A percentile compares a stretch with the other conserved stretches of the same genome.
phyloP scores from a whole-genome alignment of 1,140 invertebrate species.

The Thaumatotibia leucotreta region DNA sequence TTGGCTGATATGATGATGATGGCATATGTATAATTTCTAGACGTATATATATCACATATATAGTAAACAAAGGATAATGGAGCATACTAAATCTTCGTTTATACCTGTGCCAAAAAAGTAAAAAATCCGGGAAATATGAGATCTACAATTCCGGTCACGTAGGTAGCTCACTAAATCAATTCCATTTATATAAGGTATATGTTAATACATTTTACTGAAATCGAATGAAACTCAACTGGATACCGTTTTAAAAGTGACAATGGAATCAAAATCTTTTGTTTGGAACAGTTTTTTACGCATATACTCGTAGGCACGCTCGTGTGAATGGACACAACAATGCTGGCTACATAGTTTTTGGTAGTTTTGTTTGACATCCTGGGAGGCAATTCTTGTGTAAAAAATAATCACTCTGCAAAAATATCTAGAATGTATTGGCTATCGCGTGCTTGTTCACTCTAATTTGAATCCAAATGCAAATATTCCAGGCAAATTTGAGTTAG shows the following conservation, averaged over 20 bases:
- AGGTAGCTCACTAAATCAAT: conserved; percentile 10
- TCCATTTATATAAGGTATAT: conserved; percentile 4
- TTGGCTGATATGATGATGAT: not conserved
- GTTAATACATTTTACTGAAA: not conserved
- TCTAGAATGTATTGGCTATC: too few species aligned
- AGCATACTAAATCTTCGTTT: conserved; percentile 2
- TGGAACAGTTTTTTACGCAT: not conserved
- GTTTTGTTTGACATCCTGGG: not conserved
- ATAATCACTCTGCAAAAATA: too few species aligned
- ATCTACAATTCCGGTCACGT: conserved; percentile 4
- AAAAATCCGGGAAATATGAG: not conserved
- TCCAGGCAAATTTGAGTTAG: too few species aligned
- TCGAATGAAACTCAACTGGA: not conserved
- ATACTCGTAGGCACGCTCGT: not conserved
- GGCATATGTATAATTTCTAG: not conserved
- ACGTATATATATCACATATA: not conserved
- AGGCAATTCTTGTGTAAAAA: not conserved
- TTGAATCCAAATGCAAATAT: too few species aligned
- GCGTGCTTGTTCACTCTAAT: conserved; percentile 1
- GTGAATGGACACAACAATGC: not conserved
- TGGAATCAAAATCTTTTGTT: not conserved
- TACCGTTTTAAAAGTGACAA: not conserved
- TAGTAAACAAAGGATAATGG: not conserved
- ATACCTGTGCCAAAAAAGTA: conserved; percentile 2
- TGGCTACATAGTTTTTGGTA: not conserved